Evolutionary conservation across 2,113 vertebrate species (phyloP).

Genomic region (Microtus oregoni): DNA sequence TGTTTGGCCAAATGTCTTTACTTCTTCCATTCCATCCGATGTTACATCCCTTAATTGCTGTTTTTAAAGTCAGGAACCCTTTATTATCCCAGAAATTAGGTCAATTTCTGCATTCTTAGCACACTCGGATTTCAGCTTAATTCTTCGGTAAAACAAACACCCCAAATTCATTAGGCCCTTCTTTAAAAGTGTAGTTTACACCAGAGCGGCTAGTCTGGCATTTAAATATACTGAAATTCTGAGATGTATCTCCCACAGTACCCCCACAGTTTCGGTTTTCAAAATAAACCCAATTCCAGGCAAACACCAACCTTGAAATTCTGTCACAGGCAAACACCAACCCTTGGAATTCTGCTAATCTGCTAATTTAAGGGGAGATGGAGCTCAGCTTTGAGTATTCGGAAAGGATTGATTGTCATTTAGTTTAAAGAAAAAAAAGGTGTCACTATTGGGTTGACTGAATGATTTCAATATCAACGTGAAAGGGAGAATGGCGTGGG

Average conservation of each 20-base stretch:
- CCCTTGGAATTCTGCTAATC: not conserved
- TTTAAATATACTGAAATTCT: not conserved
- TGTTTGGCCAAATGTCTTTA: not conserved
- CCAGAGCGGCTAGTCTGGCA: not conserved
- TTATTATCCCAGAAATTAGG: not conserved
- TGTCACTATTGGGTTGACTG: not conserved
- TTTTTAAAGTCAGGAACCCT: not conserved
- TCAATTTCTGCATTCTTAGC: not conserved
- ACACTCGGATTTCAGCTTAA: slow-evolving; percentile 6
- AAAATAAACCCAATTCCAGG: not conserved
- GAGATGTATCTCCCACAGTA: not conserved
- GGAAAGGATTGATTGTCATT: not conserved
- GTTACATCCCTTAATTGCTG: not conserved
- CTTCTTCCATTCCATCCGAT: not conserved
- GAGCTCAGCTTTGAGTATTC: not conserved
- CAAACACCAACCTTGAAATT: not conserved
- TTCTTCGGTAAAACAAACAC: not conserved
- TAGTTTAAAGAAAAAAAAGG: not conserved
- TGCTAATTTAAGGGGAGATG: not conserved
- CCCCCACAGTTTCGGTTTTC: not conserved
- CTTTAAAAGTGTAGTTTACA: not conserved
- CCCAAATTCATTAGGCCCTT: not conserved
- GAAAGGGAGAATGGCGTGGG: not conserved
- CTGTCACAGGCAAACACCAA: not conserved
- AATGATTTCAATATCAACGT: not conserved